phyloP scores from a whole-genome alignment of 1,140 invertebrate species.

The Caenorhabditis remanei region DNA sequence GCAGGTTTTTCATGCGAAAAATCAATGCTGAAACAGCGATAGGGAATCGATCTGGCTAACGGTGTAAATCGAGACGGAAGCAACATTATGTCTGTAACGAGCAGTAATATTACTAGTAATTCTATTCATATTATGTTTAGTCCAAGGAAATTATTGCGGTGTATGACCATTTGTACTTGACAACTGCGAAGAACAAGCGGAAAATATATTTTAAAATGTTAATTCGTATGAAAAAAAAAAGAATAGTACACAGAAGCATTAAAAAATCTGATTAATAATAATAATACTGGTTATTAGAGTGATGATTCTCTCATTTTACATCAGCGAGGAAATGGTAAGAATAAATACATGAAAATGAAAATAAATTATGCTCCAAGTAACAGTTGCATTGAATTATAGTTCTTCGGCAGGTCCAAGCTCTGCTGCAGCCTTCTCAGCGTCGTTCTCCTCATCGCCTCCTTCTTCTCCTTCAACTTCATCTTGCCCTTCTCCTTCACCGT shows the following conservation, averaged over 20 bases:
- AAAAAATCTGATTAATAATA: too few relatives aligned
- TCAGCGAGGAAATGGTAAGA: background rate
- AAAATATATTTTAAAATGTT: too few relatives aligned
- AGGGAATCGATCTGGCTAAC: background rate
- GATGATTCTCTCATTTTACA: too few relatives aligned
- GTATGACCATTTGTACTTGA: too few relatives aligned
- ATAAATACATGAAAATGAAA: background rate
- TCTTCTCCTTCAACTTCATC: background rate
- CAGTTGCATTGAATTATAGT: background rate
- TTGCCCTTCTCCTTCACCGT: background rate
- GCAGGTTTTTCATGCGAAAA: conserved; percentile 63
- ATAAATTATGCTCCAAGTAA: background rate
- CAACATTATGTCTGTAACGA: background rate
- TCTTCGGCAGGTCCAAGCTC: background rate
- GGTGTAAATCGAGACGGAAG: background rate
- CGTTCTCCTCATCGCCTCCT: background rate
- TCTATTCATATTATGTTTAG: too few relatives aligned
- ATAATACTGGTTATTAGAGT: too few relatives aligned
- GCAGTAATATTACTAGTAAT: too few relatives aligned
- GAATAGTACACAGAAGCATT: too few relatives aligned
- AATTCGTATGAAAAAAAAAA: too few relatives aligned
- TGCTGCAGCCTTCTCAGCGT: background rate
- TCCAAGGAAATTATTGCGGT: too few relatives aligned
- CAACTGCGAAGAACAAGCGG: too few relatives aligned
- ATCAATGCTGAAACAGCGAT: conserved; percentile 34